These are phyloP conservation scores for Polylopha cassiicola DNA, from an alignment of 2,888 invertebrate genomes.

Conservation along the genomic window DNA sequence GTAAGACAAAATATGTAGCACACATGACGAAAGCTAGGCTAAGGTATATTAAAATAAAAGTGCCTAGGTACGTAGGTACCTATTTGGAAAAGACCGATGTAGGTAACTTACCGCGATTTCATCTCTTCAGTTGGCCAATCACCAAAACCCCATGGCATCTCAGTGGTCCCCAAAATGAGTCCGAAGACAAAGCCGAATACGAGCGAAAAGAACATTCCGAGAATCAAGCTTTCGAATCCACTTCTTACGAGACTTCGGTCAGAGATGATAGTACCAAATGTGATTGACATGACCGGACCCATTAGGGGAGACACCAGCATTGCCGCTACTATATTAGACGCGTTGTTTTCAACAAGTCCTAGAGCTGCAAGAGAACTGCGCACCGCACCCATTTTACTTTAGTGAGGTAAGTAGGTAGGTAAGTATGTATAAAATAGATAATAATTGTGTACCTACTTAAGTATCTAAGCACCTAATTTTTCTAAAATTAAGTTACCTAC, in stretches of 20 bases:
- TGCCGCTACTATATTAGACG: slow-evolving; percentile 87
- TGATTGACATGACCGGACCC: slow-evolving; percentile 93
- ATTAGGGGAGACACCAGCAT: slow-evolving; percentile 87
- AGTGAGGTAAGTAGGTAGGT: too few relatives aligned
- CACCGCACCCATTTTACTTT: too few relatives aligned
- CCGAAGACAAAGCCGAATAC: slow-evolving; percentile 89
- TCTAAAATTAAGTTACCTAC: too few relatives aligned
- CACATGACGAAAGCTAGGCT: too few relatives aligned
- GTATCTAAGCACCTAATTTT: too few relatives aligned
- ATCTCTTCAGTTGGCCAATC: slow-evolving; percentile 89
- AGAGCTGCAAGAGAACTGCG: slow-evolving; percentile 88
- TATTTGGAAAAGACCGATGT: neutral
- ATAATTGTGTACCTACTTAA: too few relatives aligned
- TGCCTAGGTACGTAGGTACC: too few relatives aligned
- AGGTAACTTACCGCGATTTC: slow-evolving; percentile 79
- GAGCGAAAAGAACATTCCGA: slow-evolving; percentile 86
- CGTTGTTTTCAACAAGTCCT: slow-evolving; percentile 89
- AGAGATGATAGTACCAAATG: slow-evolving; percentile 88
- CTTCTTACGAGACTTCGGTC: slow-evolving; percentile 82
- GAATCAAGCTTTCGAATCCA: slow-evolving; percentile 82
- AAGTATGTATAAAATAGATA: too few relatives aligned
- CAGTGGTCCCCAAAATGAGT: slow-evolving; percentile 82
- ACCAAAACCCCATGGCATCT: slow-evolving; percentile 85
- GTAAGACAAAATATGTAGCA: too few relatives aligned
- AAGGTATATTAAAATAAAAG: too few relatives aligned